These are phyloP conservation scores for Sesia bembeciformis DNA, from an alignment of 2,888 invertebrate species.

Conservation along the genomic window DNA sequence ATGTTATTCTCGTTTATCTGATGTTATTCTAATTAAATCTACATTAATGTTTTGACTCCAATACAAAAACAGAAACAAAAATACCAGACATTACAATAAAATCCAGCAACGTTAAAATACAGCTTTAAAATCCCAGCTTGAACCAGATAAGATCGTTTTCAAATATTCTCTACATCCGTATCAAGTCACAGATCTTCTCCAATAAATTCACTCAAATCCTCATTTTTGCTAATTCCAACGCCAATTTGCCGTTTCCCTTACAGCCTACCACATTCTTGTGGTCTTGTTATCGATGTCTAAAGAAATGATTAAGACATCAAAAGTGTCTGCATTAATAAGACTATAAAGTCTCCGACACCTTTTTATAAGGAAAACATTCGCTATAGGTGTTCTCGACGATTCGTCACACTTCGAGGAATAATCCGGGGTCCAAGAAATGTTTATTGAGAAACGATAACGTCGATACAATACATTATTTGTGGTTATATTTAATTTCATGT, in stretches of 20 bases:
- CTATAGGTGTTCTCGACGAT: constrained; percentile 22
- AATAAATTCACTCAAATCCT: background rate
- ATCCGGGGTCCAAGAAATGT: constrained; percentile 2
- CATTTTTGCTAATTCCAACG: background rate
- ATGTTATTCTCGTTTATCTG: too few species aligned
- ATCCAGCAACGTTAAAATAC: too few species aligned
- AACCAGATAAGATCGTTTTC: background rate
- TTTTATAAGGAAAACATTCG: constrained; percentile 5
- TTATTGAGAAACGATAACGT: constrained; percentile 2
- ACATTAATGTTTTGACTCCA: too few species aligned
- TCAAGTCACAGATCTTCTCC: background rate
- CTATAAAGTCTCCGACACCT: constrained; percentile 6
- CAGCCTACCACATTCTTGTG: constrained; percentile 5
- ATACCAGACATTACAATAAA: too few species aligned
- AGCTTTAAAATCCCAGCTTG: too few species aligned
- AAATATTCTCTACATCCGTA: background rate
- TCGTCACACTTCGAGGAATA: constrained; percentile 23
- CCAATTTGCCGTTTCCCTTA: background rate
- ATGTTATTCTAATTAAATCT: too few species aligned
- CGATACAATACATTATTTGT: background rate
- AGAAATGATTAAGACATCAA: constrained; percentile 9
- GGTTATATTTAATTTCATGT: background rate
- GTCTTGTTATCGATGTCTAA: constrained; percentile 1
- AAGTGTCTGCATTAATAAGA: constrained; percentile 4
- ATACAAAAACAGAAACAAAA: too few species aligned